phyloP scores from a whole-genome alignment of 2,888 invertebrate species.

The Heterodera filipjevi region DNA sequence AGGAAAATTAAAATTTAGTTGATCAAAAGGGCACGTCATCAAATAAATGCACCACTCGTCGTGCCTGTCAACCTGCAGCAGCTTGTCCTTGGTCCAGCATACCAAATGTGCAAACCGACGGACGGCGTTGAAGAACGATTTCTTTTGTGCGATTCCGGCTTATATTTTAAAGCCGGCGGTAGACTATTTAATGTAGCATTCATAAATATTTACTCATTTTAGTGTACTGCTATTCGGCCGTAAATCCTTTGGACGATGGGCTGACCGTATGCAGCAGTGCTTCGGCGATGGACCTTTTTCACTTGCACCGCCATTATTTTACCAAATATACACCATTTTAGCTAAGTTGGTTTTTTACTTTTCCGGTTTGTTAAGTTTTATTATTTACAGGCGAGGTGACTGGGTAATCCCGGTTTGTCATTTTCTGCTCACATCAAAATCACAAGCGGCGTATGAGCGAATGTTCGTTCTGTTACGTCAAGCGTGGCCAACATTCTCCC shows the following conservation, averaged over 20 bases:
- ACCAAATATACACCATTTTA: constrained; percentile 18
- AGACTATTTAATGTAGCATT: background rate
- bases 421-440: constrained; percentile 23
- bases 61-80: constrained; percentile 8
- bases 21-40: constrained; percentile 12
- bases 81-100: constrained; percentile 16
- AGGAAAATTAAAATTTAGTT: background rate
- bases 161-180: background rate
- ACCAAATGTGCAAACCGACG: background rate
- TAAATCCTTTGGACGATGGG: background rate
- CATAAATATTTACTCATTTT: background rate
- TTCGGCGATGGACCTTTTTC: constrained; percentile 29
- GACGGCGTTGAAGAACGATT: constrained; percentile 22
- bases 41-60: background rate
- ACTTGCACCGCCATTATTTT: constrained; percentile 18
- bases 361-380: background rate
- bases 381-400: background rate
- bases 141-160: constrained; percentile 27
- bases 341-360: background rate
- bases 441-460: constrained; percentile 13
- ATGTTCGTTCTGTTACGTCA: constrained; percentile 14
- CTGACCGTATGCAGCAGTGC: constrained; percentile 15
- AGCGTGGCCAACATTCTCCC: constrained; percentile 20
- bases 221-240: background rate
- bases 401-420: background rate